Base-by-base conservation (phyloP, 2,797 vertebrate genomes). In the Parotocinclus haroldoi region DNA sequence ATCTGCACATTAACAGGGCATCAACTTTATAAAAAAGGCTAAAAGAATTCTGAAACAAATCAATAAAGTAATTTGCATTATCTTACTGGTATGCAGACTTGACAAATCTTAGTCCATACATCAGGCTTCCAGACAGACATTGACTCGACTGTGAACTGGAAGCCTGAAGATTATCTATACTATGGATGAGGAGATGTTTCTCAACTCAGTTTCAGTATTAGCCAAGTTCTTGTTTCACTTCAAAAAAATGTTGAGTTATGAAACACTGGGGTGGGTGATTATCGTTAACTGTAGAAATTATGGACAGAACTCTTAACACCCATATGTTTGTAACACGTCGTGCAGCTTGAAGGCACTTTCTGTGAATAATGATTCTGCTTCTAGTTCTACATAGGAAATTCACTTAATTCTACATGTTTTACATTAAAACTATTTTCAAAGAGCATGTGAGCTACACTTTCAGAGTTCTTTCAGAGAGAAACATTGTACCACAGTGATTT, bases 221-320 rank as follows among this genome's bases (percentile, higher is more conserved):
- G 88, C 71, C 78, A 89, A 91, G 88, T 88, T 91, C 88, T 86
- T 51, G 84, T 92, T 92, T 92, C 90, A 91, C 88, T 92, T 92
- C 90, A 88, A 73, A 89, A n/a, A 88, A 89, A 85, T 79, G 76
- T 49, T 62, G 54, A 57, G 74, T 91, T 88, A 86, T 87, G 89
- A 89, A 90, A 91, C 80, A 75, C 52, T 36, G 79, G 80, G 76
- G 61, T 73, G 72, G 70, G 67, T 61, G 71, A 78, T 84, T 76
- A 77, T 75, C 74, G 53, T 68, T 45, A 10, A 64, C 48, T 86
- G 79, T 80, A 78, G 75, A 84, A 83, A 87, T 81, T 36, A 61
- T 76, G 85, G 81, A 79, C 75, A 85, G 75, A 83, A 84, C 78
- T 76, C 50, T 60, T 58, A 37, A 52, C 54, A 13, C 57, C 62